phyloP scores from a whole-genome alignment of 2,113 vertebrate species.

The Carettochelys insculpta region DNA sequence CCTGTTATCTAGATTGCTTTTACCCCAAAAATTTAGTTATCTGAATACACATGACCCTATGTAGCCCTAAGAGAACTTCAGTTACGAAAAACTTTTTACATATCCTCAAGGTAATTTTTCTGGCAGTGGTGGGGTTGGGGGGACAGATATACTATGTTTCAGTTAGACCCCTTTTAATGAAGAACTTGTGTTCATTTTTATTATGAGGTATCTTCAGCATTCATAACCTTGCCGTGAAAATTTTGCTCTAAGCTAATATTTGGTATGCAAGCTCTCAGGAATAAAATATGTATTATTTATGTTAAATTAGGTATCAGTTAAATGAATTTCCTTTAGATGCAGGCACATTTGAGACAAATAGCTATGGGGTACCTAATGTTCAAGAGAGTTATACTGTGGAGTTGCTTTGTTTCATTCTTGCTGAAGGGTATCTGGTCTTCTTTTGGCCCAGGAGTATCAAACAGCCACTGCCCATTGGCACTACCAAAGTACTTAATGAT shows the following conservation, averaged over 20 bases:
- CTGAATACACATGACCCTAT: neutral
- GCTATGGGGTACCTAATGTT: neutral
- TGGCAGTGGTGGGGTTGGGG: too few relatives aligned
- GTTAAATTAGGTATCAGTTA: neutral
- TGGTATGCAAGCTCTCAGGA: constrained; percentile 31
- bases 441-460: constrained; percentile 6
- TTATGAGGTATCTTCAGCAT: constrained; percentile 43
- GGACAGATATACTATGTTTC: constrained; percentile 5
- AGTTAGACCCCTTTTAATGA: constrained; percentile 42
- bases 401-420: neutral
- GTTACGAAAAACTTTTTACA: neutral
- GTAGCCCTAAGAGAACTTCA: neutral
- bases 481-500: neutral
- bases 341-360: constrained; percentile 37
- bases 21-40: too few relatives aligned
- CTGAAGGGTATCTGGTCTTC: neutral
- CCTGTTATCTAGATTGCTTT: too few relatives aligned
- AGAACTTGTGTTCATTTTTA: constrained; percentile 29
- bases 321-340: constrained; percentile 20
- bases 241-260: constrained; percentile 13
- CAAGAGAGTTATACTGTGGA: neutral
- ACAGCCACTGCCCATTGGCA: neutral
- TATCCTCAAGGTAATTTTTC: neutral
- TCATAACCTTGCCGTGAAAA: constrained; percentile 41
- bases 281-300: neutral